phyloP scores from a whole-genome alignment of 2,888 invertebrate species.

The Drepanosiphum platanoidis region DNA sequence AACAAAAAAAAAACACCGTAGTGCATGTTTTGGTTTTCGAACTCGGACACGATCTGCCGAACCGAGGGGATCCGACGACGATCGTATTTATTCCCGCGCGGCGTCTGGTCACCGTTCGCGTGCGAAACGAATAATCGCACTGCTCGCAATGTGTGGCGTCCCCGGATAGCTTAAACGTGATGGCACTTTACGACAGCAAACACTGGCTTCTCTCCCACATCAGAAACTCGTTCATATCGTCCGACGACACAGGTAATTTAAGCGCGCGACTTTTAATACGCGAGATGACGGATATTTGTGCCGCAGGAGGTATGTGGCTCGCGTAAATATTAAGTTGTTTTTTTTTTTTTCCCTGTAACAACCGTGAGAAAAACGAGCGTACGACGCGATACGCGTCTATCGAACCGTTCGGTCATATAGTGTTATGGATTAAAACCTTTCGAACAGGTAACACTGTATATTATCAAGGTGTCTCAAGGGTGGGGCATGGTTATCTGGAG shows the following conservation, averaged over 20 bases:
- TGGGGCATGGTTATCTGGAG: conserved; percentile 62
- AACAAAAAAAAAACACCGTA: neutral
- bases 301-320: no score
- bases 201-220: conserved; percentile 93
- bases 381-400: neutral
- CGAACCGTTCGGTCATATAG: neutral
- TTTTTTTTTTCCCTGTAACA: no score
- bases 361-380: no score
- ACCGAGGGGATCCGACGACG: neutral
- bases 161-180: conserved; percentile 67
- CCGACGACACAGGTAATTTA: conserved; percentile 83
- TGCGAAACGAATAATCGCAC: no score
- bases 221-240: conserved; percentile 92
- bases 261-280: no score
- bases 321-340: neutral
- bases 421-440: neutral
- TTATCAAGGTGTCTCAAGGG: conserved; percentile 60
- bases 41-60: neutral
- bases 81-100: no score
- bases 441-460: conserved; percentile 54
- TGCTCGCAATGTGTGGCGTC: no score
- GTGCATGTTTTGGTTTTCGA: neutral
- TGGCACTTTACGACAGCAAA: conserved; percentile 95
- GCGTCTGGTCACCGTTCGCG: no score
- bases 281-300: no score